Percentiles rank a stretch among this genome's conserved stretches.
Evolutionary conservation across 1,140 invertebrate species (phyloP).

Genomic region (Drosophila orosa): DNA sequence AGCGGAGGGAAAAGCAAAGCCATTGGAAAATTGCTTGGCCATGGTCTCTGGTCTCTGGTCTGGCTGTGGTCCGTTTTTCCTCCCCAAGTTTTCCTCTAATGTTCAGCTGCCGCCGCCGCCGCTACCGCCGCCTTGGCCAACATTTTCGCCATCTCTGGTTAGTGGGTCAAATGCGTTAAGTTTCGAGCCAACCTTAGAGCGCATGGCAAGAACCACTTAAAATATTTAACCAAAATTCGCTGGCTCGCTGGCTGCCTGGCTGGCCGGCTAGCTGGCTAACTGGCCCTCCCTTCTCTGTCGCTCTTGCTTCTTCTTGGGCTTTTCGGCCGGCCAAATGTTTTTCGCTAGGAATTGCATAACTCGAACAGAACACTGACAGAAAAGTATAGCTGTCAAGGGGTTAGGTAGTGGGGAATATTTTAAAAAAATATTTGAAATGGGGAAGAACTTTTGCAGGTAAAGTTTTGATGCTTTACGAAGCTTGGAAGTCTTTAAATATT

Average conservation of each 20-base stretch:
- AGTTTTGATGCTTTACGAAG: neutral
- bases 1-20: conserved; percentile 38
- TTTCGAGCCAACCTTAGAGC: conserved; percentile 68
- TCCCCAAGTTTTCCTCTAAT: conserved; percentile 18
- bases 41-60: conserved; percentile 34
- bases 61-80: conserved; percentile 15
- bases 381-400: neutral
- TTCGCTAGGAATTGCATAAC: conserved; percentile 66
- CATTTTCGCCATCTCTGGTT: conserved; percentile 36
- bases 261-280: conserved; percentile 2
- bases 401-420: neutral
- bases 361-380: conserved; percentile 22
- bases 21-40: conserved; percentile 56
- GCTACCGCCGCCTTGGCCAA: conserved; percentile 23
- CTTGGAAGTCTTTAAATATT: neutral
- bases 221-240: conserved; percentile 73
- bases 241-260: neutral
- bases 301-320: conserved; percentile 22
- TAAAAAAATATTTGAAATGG: neutral
- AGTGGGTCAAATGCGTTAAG: conserved; percentile 80
- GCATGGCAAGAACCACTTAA: conserved; percentile 78
- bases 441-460: neutral
- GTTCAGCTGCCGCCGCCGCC: neutral
- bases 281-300: conserved; percentile 23
- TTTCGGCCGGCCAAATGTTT: conserved; percentile 44